These are phyloP conservation scores for Saimiri boliviensis DNA, from an alignment of 2,113 vertebrate genomes.

Conservation along the genomic window DNA sequence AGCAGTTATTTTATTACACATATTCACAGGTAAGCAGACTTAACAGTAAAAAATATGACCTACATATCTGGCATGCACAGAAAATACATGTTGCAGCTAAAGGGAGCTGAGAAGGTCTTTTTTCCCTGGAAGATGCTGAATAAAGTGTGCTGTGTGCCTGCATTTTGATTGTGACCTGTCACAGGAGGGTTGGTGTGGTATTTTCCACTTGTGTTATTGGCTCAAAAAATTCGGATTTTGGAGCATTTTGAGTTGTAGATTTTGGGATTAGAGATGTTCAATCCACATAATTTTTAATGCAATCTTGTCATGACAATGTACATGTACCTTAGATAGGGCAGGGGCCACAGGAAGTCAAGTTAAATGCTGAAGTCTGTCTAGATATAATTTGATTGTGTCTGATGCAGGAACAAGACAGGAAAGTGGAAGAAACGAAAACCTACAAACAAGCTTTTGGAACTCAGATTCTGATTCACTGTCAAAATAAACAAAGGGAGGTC, in stretches of 20 bases:
- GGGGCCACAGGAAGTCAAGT: not conserved
- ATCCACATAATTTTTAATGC: not conserved
- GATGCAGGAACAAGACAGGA: not conserved
- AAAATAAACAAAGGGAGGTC: not conserved
- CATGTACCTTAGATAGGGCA: not conserved
- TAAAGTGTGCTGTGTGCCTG: not conserved
- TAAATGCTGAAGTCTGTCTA: not conserved
- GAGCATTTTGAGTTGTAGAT: not conserved
- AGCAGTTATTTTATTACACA: not conserved
- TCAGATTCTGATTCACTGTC: not conserved
- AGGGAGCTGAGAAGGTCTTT: not conserved
- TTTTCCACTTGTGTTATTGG: not conserved
- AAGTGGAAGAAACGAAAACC: not conserved
- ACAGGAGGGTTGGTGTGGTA: not conserved
- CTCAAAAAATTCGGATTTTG: not conserved
- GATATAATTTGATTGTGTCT: not conserved
- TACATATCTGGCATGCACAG: not conserved
- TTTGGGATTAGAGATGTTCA: not conserved
- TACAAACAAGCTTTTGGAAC: not conserved
- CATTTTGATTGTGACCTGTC: not conserved
- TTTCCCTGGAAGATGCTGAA: not conserved
- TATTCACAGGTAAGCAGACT: not conserved
- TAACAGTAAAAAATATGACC: not conserved
- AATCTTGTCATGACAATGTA: not conserved
- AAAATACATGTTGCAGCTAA: not conserved